Base-by-base conservation (phyloP, 2,888 invertebrate species). In the Adelphocoris suturalis region DNA sequence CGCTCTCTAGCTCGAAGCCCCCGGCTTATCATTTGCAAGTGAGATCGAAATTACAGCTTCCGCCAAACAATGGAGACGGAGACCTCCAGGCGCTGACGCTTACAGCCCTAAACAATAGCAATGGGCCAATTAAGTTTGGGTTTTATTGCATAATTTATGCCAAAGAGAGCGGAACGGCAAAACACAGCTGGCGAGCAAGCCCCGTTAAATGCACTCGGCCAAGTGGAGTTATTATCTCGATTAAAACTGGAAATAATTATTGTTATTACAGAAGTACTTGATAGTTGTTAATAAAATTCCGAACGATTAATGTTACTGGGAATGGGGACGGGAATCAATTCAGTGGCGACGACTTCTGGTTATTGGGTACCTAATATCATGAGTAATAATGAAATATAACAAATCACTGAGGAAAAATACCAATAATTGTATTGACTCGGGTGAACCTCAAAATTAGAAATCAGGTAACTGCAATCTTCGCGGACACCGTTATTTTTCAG, bases 41-140 rank as follows among this genome's bases (percentile, higher is more conserved):
- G 81, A 81, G 81, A 81, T 81, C 47, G 81, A 81, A 81, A 81
- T 81, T 81, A 81, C 81, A 81, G 81, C 81, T 81, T 81, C 81
- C 81, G 47, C 48, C 46, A n/a, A 19, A 81, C 81, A 81, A 81
- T 81, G 47, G 81, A 37, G 12, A 80, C 37, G 14, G 12, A 14
- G 13, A 19, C n/a, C 3, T 9, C 19, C 19, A 19, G 61, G 16
- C 19, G 28, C 48, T 48, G 81, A 16, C 81, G 23, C 47, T 23
- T 46, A 14, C 81, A 46, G 28, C 81, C 19, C 81, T 19, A 81
- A 81, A 81, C 81, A 81, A 81, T 81, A 81, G 47, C 81, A 81
- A 81, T 81, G 81, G 81, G 81, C 81, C 81, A 81, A 81, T 81
- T 81, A 81, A 46, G 81, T 81, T 81, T 48, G 81, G 48, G 48